These are phyloP conservation scores for Ceratotherium simum DNA, from an alignment of 2,113 vertebrate species.

Conservation along the genomic window DNA sequence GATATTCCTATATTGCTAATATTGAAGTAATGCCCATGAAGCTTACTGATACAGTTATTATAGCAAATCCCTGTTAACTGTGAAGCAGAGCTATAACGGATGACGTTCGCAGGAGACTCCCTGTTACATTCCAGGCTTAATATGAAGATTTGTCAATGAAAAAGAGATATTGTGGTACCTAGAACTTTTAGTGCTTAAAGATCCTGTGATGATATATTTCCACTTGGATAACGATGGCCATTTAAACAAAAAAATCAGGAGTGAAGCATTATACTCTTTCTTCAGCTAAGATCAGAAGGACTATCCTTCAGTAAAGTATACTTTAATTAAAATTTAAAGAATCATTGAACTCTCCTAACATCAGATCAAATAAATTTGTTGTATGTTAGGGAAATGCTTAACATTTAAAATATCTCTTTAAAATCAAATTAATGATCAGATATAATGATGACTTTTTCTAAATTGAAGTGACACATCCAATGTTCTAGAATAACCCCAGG, in stretches of 20 bases:
- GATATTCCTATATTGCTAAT: background rate
- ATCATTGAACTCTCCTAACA: background rate
- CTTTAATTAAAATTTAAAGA: background rate
- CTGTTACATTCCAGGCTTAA: background rate
- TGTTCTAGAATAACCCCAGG: background rate
- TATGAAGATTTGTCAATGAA: background rate
- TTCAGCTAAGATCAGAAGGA: background rate
- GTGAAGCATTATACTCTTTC: background rate
- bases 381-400: background rate
- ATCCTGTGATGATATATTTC: background rate
- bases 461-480: background rate
- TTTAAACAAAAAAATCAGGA: background rate
- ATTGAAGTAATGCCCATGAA: background rate
- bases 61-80: background rate
- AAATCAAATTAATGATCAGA: background rate
- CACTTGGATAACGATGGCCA: background rate
- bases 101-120: background rate
- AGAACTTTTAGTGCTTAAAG: background rate
- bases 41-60: background rate
- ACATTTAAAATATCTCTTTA: background rate
- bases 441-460: background rate
- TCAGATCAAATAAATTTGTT: background rate
- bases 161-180: background rate
- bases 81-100: background rate
- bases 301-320: background rate